Conservation (phyloP, 23 tunicate species). For the Halocynthia roretzi region DNA sequence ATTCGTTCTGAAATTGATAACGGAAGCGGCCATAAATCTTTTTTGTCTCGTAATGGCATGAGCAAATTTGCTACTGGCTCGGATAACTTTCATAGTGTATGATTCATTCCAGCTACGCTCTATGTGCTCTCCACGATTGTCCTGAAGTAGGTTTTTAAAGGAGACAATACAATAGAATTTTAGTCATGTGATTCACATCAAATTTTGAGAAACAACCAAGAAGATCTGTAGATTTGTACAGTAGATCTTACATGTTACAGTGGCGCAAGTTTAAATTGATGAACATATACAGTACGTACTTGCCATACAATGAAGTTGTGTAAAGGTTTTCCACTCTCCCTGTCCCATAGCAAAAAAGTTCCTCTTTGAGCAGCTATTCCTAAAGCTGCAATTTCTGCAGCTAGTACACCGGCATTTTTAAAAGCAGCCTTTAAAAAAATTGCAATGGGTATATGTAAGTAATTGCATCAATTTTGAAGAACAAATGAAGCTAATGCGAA, state of each 20-base stretch:
- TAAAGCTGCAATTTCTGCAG: conserved; percentile 47
- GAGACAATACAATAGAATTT: too few relatives aligned
- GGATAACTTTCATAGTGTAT: conserved; percentile 38
- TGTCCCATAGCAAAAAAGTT: conserved; percentile 86
- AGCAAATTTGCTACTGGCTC: conserved; percentile 33
- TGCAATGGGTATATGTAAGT: too few relatives aligned
- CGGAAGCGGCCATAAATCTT: conserved; percentile 71
- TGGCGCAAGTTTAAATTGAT: too few relatives aligned
- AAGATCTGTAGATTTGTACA: not conserved
- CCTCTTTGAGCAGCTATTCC: conserved; percentile 91
- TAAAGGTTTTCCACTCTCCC: conserved; percentile 62
- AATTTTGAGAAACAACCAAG: too few relatives aligned
- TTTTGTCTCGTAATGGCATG: conserved; percentile 59
- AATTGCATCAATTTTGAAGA: too few relatives aligned
- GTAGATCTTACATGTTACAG: too few relatives aligned
- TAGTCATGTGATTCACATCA: too few relatives aligned
- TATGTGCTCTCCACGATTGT: conserved; percentile 56
- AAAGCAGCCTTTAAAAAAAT: conserved; percentile 25
- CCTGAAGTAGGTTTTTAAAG: conserved; percentile 19
- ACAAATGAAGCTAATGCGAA: too few relatives aligned
- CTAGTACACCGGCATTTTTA: conserved; percentile 14
- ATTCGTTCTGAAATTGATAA: conserved; percentile 63
- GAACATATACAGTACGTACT: conserved; percentile 20
- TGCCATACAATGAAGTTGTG: conserved; percentile 95
- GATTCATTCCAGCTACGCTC: conserved; percentile 59